Evolutionary conservation across 2,797 vertebrate species (phyloP), one percentile per base, ranked within the genome.

Genomic region (Pampus argenteus): DNA sequence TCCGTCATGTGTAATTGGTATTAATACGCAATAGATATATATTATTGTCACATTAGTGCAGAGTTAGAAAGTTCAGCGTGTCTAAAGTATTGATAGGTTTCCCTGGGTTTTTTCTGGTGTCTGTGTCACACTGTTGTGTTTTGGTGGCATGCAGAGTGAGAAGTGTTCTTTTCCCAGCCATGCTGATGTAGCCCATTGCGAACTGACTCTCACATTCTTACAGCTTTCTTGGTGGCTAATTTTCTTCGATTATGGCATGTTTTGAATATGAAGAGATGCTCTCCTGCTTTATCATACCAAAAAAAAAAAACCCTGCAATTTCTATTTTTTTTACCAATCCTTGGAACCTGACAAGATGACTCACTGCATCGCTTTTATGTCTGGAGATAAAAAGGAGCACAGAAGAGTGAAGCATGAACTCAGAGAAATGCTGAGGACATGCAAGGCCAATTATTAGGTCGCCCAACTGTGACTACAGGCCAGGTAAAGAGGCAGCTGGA

Each of bases 1-100:
- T 34, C 42, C 23, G 3, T 52, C 15, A 9, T 22, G 22, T 45
- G 6, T 54, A 49, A 36, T 28, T 18, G 20, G 2, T 25, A 54
- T 57, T 70, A 0, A 50, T 54, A 74, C 9, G 20, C 26, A 66
- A 56, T 25, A 60, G 14, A 44, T 40, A 65, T 36, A 22, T 18
- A 49, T 51, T 60, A 59, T 56, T 66, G 34, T 45, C 40, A 10
- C 29, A 47, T 44, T 51, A 67, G 22, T 47, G 38, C 56, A 20
- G 55, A 61, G 83, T 81, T 87, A 69, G 79, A 40, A 78, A 82
- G 78, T 86, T 79, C 78, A 76, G 29, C 14, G 0, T 66, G 63
- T 69, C 51, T 61, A 9, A 71, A 58, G 25, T 61, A 57, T 75
- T 14, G 3, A 44, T 62, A 23, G 25, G 38, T 29, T 68, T 65